These are phyloP conservation scores for Neuroterus valhalla DNA, from an alignment of 1,140 invertebrate species.

Conservation along the genomic window DNA sequence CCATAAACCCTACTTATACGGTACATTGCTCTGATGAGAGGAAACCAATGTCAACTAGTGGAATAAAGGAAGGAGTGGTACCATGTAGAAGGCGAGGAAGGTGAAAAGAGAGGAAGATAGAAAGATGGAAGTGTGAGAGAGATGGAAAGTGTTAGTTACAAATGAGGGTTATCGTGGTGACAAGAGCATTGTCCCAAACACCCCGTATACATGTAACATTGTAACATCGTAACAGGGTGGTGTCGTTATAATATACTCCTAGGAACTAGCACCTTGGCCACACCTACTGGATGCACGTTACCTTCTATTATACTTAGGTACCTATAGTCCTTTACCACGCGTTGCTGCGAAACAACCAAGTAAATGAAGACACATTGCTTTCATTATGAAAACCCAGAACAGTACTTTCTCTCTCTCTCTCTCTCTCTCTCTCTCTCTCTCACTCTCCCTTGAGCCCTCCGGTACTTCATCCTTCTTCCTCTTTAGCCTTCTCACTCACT, in stretches of 20 bases:
- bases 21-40: no score
- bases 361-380: conserved; percentile 69
- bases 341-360: conserved; percentile 57
- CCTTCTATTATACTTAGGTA: conserved; percentile 61
- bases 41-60: no score
- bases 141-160: conserved; percentile 47
- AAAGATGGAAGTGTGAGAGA: neutral
- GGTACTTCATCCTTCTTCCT: no score
- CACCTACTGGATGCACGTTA: conserved; percentile 57
- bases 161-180: conserved; percentile 56
- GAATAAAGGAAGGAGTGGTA: no score
- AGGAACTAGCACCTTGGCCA: conserved; percentile 50
- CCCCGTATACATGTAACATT: conserved; percentile 45
- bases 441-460: no score
- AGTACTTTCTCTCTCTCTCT: conserved; percentile 25
- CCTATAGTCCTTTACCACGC: conserved; percentile 25
- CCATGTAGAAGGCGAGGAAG: no score
- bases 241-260: conserved; percentile 52
- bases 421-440: no score
- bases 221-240: conserved; percentile 49
- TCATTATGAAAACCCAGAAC: conserved; percentile 63
- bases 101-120: neutral
- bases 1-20: no score
- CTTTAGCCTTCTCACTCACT: no score
- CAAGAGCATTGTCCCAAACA: conserved; percentile 53